Percentiles rank a stretch among this genome's conserved stretches.
Evolutionary conservation across 2,797 vertebrate genomes (phyloP).

Genomic region (Chlorospingus flavigularis): DNA sequence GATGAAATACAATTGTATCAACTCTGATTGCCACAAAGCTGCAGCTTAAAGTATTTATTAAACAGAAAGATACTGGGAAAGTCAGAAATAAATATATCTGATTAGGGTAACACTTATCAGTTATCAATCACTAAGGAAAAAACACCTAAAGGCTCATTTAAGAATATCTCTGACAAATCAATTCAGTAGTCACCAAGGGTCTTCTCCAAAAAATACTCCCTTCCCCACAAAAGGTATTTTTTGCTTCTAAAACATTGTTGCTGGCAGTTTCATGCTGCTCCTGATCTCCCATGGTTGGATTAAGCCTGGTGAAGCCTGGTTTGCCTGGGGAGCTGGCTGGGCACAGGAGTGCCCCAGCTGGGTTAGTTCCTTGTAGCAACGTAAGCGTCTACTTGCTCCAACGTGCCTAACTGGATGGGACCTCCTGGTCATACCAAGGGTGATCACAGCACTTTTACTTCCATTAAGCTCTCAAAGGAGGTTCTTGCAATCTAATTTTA

Average conservation of each 20-base stretch:
- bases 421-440: not conserved
- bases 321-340: not conserved
- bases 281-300: too few relatives aligned
- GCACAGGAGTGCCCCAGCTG: not conserved
- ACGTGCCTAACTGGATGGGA: not conserved
- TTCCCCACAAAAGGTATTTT: not conserved
- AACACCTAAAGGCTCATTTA: not conserved
- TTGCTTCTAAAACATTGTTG: not conserved
- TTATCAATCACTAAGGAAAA: not conserved
- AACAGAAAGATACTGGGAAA: not conserved
- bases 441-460: not conserved
- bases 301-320: not conserved
- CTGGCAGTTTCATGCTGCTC: not conserved
- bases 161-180: not conserved
- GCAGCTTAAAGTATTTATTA: not conserved
- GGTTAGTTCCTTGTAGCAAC: accelerated
- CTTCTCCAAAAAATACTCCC: not conserved
- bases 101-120: not conserved
- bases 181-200: not conserved
- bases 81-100: not conserved
- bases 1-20: not conserved
- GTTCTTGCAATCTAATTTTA: not conserved
- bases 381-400: not conserved
- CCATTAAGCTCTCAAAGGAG: not conserved
- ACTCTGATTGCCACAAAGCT: not conserved